Conservation (phyloP, 1,140 invertebrate species). For the Drosophila erecta region DNA sequence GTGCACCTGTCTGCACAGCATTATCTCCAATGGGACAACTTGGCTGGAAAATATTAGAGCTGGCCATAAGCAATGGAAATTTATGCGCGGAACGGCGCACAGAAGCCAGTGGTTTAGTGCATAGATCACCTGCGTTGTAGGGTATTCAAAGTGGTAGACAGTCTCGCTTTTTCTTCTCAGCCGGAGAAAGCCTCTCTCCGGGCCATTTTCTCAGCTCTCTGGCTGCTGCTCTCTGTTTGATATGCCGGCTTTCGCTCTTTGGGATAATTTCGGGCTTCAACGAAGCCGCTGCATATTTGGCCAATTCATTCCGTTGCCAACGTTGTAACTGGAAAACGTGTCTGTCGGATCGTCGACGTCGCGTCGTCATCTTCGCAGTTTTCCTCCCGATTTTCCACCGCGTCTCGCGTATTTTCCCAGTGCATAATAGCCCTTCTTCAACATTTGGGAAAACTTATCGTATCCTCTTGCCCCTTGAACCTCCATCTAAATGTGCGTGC, state of each 20-base stretch:
- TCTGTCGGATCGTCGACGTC: slow-evolving; percentile 47
- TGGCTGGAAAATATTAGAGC: not conserved
- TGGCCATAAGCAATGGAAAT: slow-evolving; percentile 16
- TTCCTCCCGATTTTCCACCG: slow-evolving; percentile 14
- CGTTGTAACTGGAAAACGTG: slow-evolving; percentile 73
- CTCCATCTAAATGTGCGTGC: slow-evolving; percentile 6
- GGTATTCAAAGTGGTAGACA: slow-evolving; percentile 17
- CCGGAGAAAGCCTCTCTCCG: slow-evolving; percentile 43
- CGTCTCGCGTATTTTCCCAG: slow-evolving; percentile 13
- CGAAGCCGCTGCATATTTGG: slow-evolving; percentile 58
- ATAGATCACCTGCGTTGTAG: slow-evolving; percentile 8
- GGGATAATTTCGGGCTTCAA: slow-evolving; percentile 56
- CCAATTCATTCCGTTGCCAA: slow-evolving; percentile 74
- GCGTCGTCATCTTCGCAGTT: slow-evolving; percentile 17
- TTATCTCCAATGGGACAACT: slow-evolving; percentile 12
- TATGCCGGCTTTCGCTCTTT: slow-evolving; percentile 27
- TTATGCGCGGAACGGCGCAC: slow-evolving; percentile 21
- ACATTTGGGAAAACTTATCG: not conserved
- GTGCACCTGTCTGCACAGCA: not conserved
- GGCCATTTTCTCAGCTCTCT: slow-evolving; percentile 11
- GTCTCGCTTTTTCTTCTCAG: not conserved
- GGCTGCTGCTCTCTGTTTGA: not conserved
- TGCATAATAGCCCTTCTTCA: slow-evolving; percentile 11
- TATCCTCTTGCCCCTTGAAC: slow-evolving; percentile 1
- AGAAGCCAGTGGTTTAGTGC: slow-evolving; percentile 12